A percentile compares a stretch with the other conserved stretches of the same genome.
These are phyloP conservation scores for Zaprionus lineosus DNA, from an alignment of 2,888 invertebrate species.

Conservation along the genomic window DNA sequence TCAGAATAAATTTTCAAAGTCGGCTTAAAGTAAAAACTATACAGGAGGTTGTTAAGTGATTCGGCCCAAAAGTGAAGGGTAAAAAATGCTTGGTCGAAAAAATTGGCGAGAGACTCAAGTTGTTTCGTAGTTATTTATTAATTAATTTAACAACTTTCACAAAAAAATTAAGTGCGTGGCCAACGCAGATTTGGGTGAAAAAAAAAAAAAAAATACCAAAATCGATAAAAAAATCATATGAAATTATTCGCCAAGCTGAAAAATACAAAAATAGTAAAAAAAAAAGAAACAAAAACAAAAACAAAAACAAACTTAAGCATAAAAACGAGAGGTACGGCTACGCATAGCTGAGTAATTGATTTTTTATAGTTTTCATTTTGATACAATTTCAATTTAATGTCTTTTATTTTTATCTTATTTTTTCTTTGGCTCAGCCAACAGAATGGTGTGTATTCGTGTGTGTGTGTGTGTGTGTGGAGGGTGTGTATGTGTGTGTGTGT, in stretches of 20 bases:
- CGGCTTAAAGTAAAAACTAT: constrained; percentile 23
- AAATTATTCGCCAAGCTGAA: constrained; percentile 23
- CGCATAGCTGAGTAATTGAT: constrained; percentile 67
- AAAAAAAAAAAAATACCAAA: constrained; percentile 14
- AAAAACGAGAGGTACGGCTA: constrained; percentile 29
- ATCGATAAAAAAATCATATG: constrained; percentile 10
- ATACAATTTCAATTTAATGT: constrained; percentile 55
- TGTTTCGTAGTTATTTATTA: constrained; percentile 43
- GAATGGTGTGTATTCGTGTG: constrained; percentile 14
- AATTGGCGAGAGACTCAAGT: constrained; percentile 27
- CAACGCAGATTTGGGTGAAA: constrained; percentile 20
- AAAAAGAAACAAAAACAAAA: constrained; percentile 1
- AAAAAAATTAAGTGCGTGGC: constrained; percentile 42
- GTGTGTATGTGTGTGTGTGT: not conserved
- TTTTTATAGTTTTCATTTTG: constrained; percentile 58
- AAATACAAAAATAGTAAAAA: constrained; percentile 7
- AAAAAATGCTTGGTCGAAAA: constrained; percentile 18
- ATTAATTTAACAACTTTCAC: constrained; percentile 61
- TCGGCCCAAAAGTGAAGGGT: constrained; percentile 38
- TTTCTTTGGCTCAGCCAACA: constrained; percentile 16
- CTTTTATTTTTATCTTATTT: constrained; percentile 17
- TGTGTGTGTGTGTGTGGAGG: constrained; percentile 2
- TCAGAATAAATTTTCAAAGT: constrained; percentile 27
- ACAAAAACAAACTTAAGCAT: too few relatives aligned
- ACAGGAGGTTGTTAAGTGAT: constrained; percentile 26